Evolutionary conservation across 2,888 invertebrate species (phyloP), one percentile per base, ranked within the genome.

Genomic region (Lypha dubia): DNA sequence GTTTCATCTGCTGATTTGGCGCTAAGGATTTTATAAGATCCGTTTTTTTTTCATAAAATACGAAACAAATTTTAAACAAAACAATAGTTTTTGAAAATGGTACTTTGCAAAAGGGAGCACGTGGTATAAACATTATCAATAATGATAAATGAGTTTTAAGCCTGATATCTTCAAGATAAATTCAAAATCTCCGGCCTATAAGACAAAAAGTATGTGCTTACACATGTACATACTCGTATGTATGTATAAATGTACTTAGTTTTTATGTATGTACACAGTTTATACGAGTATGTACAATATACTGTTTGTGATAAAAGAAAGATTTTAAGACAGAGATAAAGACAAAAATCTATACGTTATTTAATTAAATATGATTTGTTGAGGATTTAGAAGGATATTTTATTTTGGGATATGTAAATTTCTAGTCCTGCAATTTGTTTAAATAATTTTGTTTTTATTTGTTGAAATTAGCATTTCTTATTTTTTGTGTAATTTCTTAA

Each of bases 121-220:
- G 83, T 86, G 86, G 83, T 86, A 80, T 51, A 77, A 77, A 80
- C 77, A 85, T 83, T 80, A 86, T 74, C 83, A 67, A 81, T 74
- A 67, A 68, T 81, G 79, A 86, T 81, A 75, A 86, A 86, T 86
- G 83, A 74, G 73, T 80, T 71, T 53, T 82, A 76, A 82, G 79
- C 49, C 85, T 79, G 65, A 85, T 76, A 83, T 80, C 58, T 68
- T 41, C 9, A 49, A 74, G 24, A 63, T 56, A 35, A 49, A 70
- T 65, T 51, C 46, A 32, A 63, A 65, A 63, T 81, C 75, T 53
- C 38, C n/a, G 32, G 17, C 2, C 20, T n/a, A 51, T 28, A 76
- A 44, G 35, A 13, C 2, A 56, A 41, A 71, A 46, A n/a, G n/a
- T n/a, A n/a, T n/a, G n/a, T n/a, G n/a, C n/a, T n/a, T n/a, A n/a